A percentile compares a stretch with the other conserved stretches of the same genome.
These are phyloP conservation scores for Nibea albiflora DNA, from an alignment of 2,113 vertebrate species.

Conservation along the genomic window DNA sequence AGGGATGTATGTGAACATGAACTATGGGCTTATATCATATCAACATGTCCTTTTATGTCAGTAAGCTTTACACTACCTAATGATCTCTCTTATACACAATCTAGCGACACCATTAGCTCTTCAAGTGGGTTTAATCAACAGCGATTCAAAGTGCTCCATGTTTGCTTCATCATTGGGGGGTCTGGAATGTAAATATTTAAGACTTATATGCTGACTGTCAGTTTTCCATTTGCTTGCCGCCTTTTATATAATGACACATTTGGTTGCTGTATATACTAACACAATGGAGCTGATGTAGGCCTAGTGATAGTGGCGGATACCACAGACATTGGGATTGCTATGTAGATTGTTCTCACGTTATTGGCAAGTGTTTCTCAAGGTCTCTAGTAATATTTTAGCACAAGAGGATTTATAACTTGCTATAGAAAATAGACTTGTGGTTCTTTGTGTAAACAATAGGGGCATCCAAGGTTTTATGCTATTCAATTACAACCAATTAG, in stretches of 20 bases:
- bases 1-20: not conserved
- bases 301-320: slow-evolving; percentile 4
- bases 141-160: slow-evolving; percentile 9
- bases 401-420: slow-evolving; percentile 39
- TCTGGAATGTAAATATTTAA: slow-evolving; percentile 48
- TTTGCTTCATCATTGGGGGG: slow-evolving; percentile 14
- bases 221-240: slow-evolving; percentile 13
- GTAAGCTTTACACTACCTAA: slow-evolving; percentile 31
- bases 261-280: slow-evolving; percentile 11
- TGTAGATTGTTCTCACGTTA: slow-evolving; percentile 28
- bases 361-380: slow-evolving; percentile 44
- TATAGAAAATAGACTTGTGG: slow-evolving; percentile 47
- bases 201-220: slow-evolving; percentile 19
- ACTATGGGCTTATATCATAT: not conserved
- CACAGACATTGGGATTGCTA: not conserved
- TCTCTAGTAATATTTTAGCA: slow-evolving; percentile 24
- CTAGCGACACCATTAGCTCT: slow-evolving; percentile 7
- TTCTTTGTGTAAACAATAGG: slow-evolving; percentile 33
- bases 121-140: slow-evolving; percentile 37
- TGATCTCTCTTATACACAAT: slow-evolving; percentile 30
- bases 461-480: not conserved
- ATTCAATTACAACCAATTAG: slow-evolving; percentile 29
- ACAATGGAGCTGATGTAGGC: slow-evolving; percentile 30
- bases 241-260: slow-evolving; percentile 1
- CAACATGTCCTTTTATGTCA: slow-evolving; percentile 41